phyloP scores from a whole-genome alignment of 1,140 invertebrate genomes.

The Homalodisca vitripennis region DNA sequence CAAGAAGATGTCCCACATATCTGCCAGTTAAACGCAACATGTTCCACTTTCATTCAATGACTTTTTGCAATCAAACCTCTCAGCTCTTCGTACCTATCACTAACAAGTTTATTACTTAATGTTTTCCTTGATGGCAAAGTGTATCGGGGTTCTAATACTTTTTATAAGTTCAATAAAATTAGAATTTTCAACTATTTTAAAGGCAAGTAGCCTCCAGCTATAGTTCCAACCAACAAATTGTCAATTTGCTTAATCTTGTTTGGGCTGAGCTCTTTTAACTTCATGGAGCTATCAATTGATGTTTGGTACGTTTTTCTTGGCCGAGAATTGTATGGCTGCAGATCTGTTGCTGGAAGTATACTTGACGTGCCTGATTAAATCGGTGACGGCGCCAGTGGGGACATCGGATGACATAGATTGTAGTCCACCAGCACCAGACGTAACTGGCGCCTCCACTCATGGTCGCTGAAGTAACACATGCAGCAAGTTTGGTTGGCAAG shows the following conservation, averaged over 20 bases:
- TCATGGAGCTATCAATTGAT: background rate
- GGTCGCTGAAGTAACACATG: too few relatives aligned
- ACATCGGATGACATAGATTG: too few relatives aligned
- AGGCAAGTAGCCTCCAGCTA: background rate
- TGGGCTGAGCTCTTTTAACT: background rate
- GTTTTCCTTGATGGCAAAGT: background rate
- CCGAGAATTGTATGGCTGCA: too few relatives aligned
- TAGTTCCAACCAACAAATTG: background rate
- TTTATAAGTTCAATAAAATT: background rate
- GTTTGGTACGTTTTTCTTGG: background rate
- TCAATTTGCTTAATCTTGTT: background rate
- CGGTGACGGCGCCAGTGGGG: too few relatives aligned
- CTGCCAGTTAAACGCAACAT: background rate
- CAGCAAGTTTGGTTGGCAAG: too few relatives aligned
- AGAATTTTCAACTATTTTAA: background rate
- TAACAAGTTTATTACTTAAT: conserved; percentile 5
- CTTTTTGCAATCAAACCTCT: background rate
- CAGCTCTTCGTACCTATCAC: background rate
- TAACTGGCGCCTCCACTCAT: too few relatives aligned
- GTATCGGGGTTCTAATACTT: background rate
- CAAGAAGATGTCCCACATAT: background rate
- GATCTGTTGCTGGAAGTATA: too few relatives aligned
- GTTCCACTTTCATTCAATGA: background rate
- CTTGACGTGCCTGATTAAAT: too few relatives aligned
- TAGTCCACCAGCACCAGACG: too few relatives aligned